These are phyloP conservation scores for Lithosia quadra DNA, from an alignment of 2,888 invertebrate species.

Conservation along the genomic window DNA sequence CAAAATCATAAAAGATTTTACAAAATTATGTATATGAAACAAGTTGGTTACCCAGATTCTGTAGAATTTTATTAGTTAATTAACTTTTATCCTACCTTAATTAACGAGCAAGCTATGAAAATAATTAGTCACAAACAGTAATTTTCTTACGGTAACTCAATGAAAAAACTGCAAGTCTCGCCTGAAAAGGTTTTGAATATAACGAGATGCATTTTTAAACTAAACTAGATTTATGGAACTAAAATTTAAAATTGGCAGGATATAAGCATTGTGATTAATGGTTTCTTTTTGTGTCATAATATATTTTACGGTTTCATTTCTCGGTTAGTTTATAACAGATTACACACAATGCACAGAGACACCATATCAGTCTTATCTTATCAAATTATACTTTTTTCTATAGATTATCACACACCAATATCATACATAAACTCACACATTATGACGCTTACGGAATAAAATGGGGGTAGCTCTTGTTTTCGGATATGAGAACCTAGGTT, in stretches of 20 bases:
- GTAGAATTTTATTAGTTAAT: conserved; percentile 13
- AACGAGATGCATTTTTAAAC: conserved; percentile 10
- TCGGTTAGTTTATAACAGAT: too few relatives aligned
- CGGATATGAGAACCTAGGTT: too few relatives aligned
- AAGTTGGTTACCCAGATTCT: not conserved
- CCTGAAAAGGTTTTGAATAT: conserved; percentile 15
- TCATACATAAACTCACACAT: too few relatives aligned
- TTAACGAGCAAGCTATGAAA: conserved; percentile 27
- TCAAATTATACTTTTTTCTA: conserved; percentile 1
- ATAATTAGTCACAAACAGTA: conserved; percentile 25
- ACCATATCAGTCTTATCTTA: not conserved
- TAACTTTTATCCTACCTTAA: conserved; percentile 20
- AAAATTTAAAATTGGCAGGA: conserved; percentile 2
- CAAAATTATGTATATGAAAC: not conserved
- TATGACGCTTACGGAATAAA: too few relatives aligned
- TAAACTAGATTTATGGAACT: conserved; percentile 1
- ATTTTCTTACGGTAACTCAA: conserved; percentile 18
- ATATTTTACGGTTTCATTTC: not conserved
- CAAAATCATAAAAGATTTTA: not conserved
- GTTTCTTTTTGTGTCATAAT: not conserved
- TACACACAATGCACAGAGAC: too few relatives aligned
- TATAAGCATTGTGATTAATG: not conserved
- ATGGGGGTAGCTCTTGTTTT: too few relatives aligned
- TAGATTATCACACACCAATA: not conserved
- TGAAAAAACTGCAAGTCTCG: conserved; percentile 15